Evolutionary conservation across 1,140 invertebrate genomes (phyloP).

Genomic region (Thereuonema tuberculata): DNA sequence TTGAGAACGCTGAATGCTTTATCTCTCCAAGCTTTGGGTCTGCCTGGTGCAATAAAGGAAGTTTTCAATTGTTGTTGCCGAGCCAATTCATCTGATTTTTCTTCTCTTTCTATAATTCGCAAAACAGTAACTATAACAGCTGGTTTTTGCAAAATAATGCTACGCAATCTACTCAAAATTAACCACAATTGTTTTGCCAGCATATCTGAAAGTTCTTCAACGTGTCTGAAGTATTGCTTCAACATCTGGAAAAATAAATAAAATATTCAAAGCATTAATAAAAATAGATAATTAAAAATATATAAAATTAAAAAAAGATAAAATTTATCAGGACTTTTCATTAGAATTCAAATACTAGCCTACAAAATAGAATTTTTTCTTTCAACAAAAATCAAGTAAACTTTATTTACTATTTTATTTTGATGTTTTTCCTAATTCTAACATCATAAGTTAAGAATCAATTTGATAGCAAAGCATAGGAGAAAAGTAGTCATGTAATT

Average conservation of each 20-base stretch:
- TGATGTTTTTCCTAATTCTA: too few species aligned
- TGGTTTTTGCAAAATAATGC: conserved; percentile 87
- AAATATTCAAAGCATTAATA: background rate
- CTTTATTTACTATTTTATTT: too few species aligned
- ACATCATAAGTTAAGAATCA: too few species aligned
- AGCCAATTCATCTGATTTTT: conserved; percentile 72
- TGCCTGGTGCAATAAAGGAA: conserved; percentile 79
- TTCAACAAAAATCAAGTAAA: too few species aligned
- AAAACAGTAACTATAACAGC: conserved; percentile 91
- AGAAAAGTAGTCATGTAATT: too few species aligned
- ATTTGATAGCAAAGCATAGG: too few species aligned
- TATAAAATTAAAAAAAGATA: background rate
- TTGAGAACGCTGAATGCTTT: conserved; percentile 69
- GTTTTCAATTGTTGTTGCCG: conserved; percentile 58
- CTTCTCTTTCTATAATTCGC: conserved; percentile 91
- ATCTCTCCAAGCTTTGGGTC: conserved; percentile 83
- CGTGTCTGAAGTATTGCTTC: conserved; percentile 91
- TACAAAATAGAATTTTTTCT: too few species aligned
- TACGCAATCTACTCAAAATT: conserved; percentile 75
- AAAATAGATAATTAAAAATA: too few species aligned
- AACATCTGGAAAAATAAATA: conserved; percentile 37
- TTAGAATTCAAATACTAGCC: too few species aligned
- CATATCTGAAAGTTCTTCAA: conserved; percentile 75
- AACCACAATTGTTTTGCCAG: conserved; percentile 67
- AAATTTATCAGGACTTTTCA: too few species aligned